Conservation (phyloP, 1,140 invertebrate genomes). For the Lineus longissimus region DNA sequence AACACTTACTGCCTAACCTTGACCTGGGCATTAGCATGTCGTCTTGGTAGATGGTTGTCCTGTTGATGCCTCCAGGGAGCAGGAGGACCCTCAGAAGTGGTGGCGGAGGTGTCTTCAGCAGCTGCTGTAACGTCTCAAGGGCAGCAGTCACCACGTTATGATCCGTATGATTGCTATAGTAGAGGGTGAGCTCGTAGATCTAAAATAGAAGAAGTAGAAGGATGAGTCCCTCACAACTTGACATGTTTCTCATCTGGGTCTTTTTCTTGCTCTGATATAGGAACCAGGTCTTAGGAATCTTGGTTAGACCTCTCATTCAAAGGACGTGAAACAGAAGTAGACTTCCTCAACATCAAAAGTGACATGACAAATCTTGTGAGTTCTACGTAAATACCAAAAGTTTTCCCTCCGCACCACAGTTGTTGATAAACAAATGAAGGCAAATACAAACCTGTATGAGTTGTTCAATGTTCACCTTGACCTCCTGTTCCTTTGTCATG, state of each 20-base stretch:
- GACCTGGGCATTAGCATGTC: background rate
- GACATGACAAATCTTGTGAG: too few species aligned
- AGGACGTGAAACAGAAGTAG: too few species aligned
- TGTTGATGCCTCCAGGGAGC: conserved; percentile 58
- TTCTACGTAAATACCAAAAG: too few species aligned
- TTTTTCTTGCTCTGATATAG: too few species aligned
- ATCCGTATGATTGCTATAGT: conserved; percentile 67
- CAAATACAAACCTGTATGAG: conserved; percentile 38
- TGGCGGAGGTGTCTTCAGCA: conserved; percentile 66
- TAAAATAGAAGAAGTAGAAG: conserved; percentile 46
- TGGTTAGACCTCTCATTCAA: too few species aligned
- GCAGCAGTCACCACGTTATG: conserved; percentile 81
- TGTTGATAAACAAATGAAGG: too few species aligned
- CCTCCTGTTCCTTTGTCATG: conserved; percentile 37
- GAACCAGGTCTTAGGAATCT: too few species aligned
- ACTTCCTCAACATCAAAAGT: too few species aligned
- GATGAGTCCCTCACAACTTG: conserved; percentile 8
- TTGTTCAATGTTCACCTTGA: conserved; percentile 39
- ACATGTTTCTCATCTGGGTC: too few species aligned
- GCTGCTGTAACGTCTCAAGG: conserved; percentile 73
- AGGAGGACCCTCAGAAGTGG: conserved; percentile 62
- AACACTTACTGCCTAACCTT: background rate
- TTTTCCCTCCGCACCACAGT: too few species aligned
- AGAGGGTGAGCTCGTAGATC: conserved; percentile 78
- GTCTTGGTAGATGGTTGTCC: conserved; percentile 37